Base-by-base conservation (phyloP, 1,140 invertebrate species). In the Gonioctena quinquepunctata region DNA sequence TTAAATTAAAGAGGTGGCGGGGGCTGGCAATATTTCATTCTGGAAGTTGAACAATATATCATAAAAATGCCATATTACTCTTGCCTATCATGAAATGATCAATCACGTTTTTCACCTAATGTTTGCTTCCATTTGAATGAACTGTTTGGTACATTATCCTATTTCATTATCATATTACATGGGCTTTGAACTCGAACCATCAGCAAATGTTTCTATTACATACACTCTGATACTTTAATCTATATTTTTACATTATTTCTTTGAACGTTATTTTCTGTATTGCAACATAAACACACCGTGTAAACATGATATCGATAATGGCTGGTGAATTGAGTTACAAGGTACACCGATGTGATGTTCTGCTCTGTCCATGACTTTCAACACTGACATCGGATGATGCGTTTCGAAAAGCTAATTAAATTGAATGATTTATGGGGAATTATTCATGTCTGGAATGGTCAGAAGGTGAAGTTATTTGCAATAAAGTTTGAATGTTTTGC, bases 271-370 rank as follows among this genome's bases (percentile, higher is more conserved):
- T 54, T 22, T 54, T 54, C 3, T 54, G 52, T 54, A 54, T 54
- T 54, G 3, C 18, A 54, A 54, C 19, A 54, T 23, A 54, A 54
- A 54, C 52, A 54, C 52, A 54, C 19, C 18, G 19, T 54, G 13
- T 54, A 18, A 54, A 54, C 52, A 23, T 54, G 52, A 54, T 54
- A 54, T 54, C 52, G 52, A 54, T 54, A 54, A 54, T 54, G 52
- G 52, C 52, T 18, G 18, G 22, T 54, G 18, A 16, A 54, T 54
- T 23, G 18, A 54, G 52, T 54, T 54, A 54, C 52, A 54, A 54
- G 52, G 52, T 54, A 54, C 52, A 54, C n/a, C 22, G 52, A 54
- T 54, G 52, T 23, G 52, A 54, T 16, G 52, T 54, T 11, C 22
- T 54, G 52, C 19, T 11, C 22, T 54, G 52, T 16, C 1, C 33